Evolutionary conservation across 2,888 invertebrate species (phyloP), one percentile per base, ranked within the genome.

Genomic region (Halictus quadricinctus): DNA sequence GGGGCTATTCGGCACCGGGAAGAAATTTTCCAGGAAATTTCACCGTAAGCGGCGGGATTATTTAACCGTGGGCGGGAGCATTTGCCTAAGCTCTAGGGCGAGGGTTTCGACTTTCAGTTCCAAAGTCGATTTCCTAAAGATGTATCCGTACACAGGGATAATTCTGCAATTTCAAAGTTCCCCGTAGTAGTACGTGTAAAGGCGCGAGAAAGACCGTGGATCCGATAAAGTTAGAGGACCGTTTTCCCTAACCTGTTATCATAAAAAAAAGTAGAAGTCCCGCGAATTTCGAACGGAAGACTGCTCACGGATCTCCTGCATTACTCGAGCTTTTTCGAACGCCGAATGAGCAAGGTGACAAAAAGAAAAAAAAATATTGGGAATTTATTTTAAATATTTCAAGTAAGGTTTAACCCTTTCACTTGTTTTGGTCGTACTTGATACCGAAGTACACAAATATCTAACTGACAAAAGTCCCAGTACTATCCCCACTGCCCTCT

Each of bases 81-180:
- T 78, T 81, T 82, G 72, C 66, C 70, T 80, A 89, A 87, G 85
- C 73, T 64, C 69, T 50, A 48, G 70, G 83, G 75, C 74, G 72
- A 77, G 76, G 72, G 72, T 70, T 82, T 80, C 78, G 72, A 75
- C 81, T 88, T 81, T 69, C 60, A 83, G 80, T 86, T 89, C 72
- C 74, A 87, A 88, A 89, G 87, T 89, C 87, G 85, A 88, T 87
- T 81, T 82, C 72, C 70, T 66, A 76, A 85, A 81, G 76, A 76
- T 80, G 79, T 80, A 84, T 84, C 79, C 80, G 81, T 85, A 80
- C 87, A 84, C 66, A 76, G 21, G 76, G 84, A 81, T 83, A 79
- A 87, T 82, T 88, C 85, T 80, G 87, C 85, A 83, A 88, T 89
- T 85, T 86, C 84, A 41, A 89, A 89, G 76, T 89, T 89, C 77